Evolutionary conservation across 1,140 invertebrate species (phyloP), one percentile per base, ranked within the genome.

Genomic region (Drosophila willistoni): DNA sequence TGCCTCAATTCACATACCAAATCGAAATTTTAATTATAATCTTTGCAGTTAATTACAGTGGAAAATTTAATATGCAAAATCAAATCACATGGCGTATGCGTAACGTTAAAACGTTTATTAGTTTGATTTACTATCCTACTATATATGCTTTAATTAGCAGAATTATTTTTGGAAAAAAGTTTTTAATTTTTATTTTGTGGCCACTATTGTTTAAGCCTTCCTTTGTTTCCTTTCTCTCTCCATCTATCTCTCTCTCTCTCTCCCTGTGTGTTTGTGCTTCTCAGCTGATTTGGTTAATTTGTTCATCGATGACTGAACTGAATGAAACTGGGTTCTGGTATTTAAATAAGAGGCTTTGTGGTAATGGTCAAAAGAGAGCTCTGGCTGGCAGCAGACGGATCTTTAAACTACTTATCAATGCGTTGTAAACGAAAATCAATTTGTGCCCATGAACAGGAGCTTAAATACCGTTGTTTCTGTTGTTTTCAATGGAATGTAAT

Each of bases 11-110:
- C 33, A 22, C 22, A 33, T 68, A 68, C 36, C 57, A 59, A 59
- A 66, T 71, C 62, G 64, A 77, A 77, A 71, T 77, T 77, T 73
- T 77, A 77, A 77, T 77, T 77, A 77, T 77, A 60, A 74, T 55
- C 62, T 19, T 63, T 68, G 29, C 68, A 66, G 75, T 77, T 77
- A 77, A 77, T 77, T 77, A 77, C 74, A 77, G 73, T 77, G 62
- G 9, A 41, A 55, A 34, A 22, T 65, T 36, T 41, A 61, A 61
- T 77, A 61, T 51, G 57, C 22, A 25, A 70, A 71, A 77, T 77
- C 74, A 77, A 77, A 60, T 63, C 61, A 73, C 51, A 65, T 51
- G 57, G 44, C 73, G 73, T 17, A 77, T 77, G 70, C 74, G 75
- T 73, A 47, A 55, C 41, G 74, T 77, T 77, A 71, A 77, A 70